Conservation (phyloP, 2,113 vertebrate species). For the Zapus hudsonius region DNA sequence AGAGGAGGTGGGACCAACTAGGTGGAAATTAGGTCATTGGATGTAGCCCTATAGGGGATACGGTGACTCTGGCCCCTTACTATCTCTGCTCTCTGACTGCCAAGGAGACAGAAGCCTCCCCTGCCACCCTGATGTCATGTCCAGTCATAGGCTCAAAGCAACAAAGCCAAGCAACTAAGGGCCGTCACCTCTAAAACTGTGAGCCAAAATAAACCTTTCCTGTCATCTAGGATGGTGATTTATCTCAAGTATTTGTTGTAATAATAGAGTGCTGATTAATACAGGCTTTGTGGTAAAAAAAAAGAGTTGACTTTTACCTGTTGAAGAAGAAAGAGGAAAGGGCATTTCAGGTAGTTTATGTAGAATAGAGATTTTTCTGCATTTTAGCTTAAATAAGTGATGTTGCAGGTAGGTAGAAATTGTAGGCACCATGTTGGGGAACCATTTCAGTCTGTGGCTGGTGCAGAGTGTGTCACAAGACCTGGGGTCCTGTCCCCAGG, state of each 20-base stretch:
- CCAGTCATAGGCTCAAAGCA: neutral
- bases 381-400: neutral
- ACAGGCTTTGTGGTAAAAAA: neutral
- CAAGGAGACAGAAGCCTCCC: neutral
- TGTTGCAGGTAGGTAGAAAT: neutral
- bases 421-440: neutral
- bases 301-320: neutral
- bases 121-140: neutral
- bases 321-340: neutral
- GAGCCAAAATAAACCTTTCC: neutral
- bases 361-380: neutral
- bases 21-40: neutral
- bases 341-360: neutral
- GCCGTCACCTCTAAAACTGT: neutral
- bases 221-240: neutral
- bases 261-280: neutral
- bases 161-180: neutral
- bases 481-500: neutral
- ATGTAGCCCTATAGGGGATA: neutral
- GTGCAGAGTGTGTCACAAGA: fast-evolving
- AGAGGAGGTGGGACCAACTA: neutral
- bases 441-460: neutral
- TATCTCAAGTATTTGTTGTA: neutral
- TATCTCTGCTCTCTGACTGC: neutral
- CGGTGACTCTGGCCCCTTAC: neutral